A percentile compares a stretch with the other conserved stretches of the same genome.
These are phyloP conservation scores for Callithrix jacchus DNA, from an alignment of 2,113 vertebrate species.

Conservation along the genomic window DNA sequence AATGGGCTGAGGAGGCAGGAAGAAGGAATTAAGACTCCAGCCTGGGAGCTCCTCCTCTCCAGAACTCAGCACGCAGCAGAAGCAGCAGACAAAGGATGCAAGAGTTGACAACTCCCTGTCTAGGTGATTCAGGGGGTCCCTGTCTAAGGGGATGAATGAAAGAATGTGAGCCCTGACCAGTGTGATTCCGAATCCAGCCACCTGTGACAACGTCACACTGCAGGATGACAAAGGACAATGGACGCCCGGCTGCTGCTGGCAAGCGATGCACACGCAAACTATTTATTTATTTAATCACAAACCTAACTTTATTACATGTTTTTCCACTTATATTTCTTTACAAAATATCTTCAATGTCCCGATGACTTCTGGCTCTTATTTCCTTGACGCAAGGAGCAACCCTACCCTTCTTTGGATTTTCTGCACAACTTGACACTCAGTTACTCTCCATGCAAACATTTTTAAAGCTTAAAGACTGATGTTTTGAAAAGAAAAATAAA, in stretches of 20 bases:
- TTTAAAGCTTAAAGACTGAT: conserved; percentile 1
- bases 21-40: not conserved
- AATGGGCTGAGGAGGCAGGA: not conserved
- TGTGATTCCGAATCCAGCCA: not conserved
- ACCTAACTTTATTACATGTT: not conserved
- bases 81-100: not conserved
- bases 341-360: not conserved
- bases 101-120: not conserved
- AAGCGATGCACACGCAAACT: not conserved
- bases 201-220: accelerated
- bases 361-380: conserved; percentile 30
- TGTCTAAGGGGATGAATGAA: not conserved
- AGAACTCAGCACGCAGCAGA: accelerated
- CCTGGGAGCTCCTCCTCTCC: accelerated
- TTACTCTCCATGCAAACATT: not conserved
- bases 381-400: not conserved
- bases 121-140: not conserved
- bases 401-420: conserved; percentile 33
- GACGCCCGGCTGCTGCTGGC: not conserved
- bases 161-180: not conserved
- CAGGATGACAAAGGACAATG: not conserved
- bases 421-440: not conserved
- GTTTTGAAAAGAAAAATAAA: not conserved
- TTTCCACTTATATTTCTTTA: not conserved
- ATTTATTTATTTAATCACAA: not conserved